A percentile compares a stretch with the other conserved stretches of the same genome.
phyloP scores from a whole-genome alignment of 2,888 invertebrate genomes.

The Mantis religiosa region DNA sequence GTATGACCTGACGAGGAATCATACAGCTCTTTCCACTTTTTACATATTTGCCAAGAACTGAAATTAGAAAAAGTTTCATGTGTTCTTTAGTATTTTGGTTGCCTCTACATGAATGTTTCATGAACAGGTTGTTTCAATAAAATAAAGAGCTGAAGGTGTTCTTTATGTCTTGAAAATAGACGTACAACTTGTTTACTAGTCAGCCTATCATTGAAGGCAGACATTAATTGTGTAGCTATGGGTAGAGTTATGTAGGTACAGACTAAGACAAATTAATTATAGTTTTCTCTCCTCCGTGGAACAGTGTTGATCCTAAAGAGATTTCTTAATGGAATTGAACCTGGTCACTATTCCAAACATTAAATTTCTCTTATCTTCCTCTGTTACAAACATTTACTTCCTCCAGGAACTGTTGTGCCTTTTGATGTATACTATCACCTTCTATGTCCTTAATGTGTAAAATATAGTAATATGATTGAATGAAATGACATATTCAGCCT shows the following conservation, averaged over 20 bases:
- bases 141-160: background rate
- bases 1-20: too few relatives aligned
- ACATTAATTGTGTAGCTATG: background rate
- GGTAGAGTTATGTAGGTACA: background rate
- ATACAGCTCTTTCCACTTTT: too few relatives aligned
- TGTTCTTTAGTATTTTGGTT: too few relatives aligned
- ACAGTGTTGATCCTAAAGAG: constrained; percentile 7
- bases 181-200: background rate
- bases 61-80: too few relatives aligned
- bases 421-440: too few relatives aligned
- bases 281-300: background rate
- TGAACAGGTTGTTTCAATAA: too few relatives aligned
- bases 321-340: constrained; percentile 1
- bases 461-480: too few relatives aligned
- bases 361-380: constrained; percentile 49
- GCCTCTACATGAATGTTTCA: background rate
- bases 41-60: too few relatives aligned
- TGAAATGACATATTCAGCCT: too few relatives aligned
- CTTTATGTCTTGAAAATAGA: background rate
- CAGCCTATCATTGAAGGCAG: background rate
- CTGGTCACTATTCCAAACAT: constrained; percentile 2
- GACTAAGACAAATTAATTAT: too few relatives aligned
- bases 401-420: too few relatives aligned
- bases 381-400: constrained; percentile 43
- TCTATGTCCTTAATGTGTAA: too few relatives aligned